phyloP scores from a whole-genome alignment of 2,113 vertebrate genomes.

The Hydropotes inermis region DNA sequence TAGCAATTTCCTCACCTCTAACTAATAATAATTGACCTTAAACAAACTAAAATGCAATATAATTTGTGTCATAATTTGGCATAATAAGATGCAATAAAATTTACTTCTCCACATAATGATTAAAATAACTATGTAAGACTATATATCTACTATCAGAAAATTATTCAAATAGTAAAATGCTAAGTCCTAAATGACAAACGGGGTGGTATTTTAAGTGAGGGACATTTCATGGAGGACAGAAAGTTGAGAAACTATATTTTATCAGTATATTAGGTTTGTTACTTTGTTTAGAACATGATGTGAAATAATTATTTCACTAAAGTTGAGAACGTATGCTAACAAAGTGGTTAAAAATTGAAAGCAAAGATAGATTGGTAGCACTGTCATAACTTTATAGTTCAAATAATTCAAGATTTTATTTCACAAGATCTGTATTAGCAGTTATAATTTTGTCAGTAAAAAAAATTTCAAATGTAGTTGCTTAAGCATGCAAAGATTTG shows the following conservation, averaged over 20 bases:
- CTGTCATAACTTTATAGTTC: neutral
- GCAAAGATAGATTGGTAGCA: neutral
- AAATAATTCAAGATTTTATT: neutral
- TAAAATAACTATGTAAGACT: neutral
- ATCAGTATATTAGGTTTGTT: neutral
- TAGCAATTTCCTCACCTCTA: neutral
- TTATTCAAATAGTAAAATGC: neutral
- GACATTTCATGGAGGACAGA: neutral
- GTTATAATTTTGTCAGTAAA: neutral
- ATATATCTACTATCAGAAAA: neutral
- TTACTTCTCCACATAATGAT: neutral
- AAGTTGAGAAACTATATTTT: neutral
- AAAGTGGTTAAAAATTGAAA: neutral
- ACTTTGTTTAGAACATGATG: neutral
- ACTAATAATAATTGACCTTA: neutral
- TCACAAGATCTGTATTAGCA: neutral
- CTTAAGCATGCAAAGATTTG: neutral
- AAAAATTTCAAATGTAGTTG: neutral
- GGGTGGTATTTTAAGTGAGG: neutral
- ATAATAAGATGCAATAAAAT: neutral
- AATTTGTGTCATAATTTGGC: neutral
- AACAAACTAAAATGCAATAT: neutral
- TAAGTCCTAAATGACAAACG: neutral
- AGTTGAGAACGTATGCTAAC: neutral
- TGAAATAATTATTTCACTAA: neutral